Base-by-base conservation (phyloP, 1,140 invertebrate genomes). In the Caenorhabditis tropicalis region DNA sequence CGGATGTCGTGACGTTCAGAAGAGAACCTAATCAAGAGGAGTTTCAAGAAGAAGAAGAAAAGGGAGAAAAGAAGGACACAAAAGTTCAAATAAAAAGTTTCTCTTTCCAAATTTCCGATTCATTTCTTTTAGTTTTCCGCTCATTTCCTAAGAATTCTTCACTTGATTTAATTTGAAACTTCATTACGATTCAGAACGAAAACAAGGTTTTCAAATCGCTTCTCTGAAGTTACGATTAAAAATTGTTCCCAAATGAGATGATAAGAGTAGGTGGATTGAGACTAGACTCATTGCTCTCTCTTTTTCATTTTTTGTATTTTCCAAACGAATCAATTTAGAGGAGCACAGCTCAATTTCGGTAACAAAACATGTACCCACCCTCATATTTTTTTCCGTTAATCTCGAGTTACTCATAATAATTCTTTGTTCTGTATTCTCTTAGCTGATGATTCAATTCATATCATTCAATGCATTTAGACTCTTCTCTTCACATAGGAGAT, bases 1-100 rank as follows among this genome's bases (percentile, higher is more conserved):
- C 65, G 65, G 65, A 74, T 74, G 65, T 43, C n/a, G 36, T 74
- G 65, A 74, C 65, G 65, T 74, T 74, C 65, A 19, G 24, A 36
- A 65, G 3, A 15, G 7, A 36, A 36, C 7, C 31, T 65, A 65
- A 65, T 65, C 29, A 65, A 65, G 58, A n/a, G n/a, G n/a, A 43
- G 39, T 43, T 65, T 29, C 6, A 27, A 56, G 24, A 27, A 56
- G 53, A 56, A 56, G 24, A 56, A 51, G n/a, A 51, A 51, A 12
- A 43, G 12, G 12, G 12, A 43, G 39, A 51, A 51, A 15, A 3
- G 27, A 58, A 58, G 6, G 53, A n/a, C 58, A 65, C 58, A 65
- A 65, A 65, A 65, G 58, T 65, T 33, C 15, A 65, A 65, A 51
- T 56, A 56, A 19, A n/a, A 9, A 56, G 58, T 33, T 65, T 65